These are phyloP conservation scores for Calliopsis andreniformis DNA, from an alignment of 1,140 invertebrate genomes.

Conservation along the genomic window DNA sequence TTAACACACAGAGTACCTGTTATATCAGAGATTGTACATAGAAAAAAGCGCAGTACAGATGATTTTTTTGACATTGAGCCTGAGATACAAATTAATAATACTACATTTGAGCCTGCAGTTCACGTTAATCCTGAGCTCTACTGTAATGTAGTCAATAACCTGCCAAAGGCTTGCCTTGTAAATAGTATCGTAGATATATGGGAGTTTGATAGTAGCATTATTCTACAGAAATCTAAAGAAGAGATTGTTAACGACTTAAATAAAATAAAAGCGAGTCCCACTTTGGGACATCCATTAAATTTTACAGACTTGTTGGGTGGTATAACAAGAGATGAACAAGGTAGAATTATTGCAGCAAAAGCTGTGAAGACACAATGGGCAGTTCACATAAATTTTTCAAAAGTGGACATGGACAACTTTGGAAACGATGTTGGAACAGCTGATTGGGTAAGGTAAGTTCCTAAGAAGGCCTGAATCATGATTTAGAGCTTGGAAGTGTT, in stretches of 20 bases:
- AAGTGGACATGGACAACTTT: constrained; percentile 84
- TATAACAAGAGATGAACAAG: constrained; percentile 82
- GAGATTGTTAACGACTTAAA: constrained; percentile 86
- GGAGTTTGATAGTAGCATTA: constrained; percentile 83
- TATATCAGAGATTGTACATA: constrained; percentile 60
- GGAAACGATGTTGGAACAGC: constrained; percentile 88
- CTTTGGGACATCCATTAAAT: constrained; percentile 85
- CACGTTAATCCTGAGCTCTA: constrained; percentile 82
- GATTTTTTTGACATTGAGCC: constrained; percentile 75
- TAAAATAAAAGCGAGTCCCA: constrained; percentile 83
- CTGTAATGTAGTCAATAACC: constrained; percentile 82
- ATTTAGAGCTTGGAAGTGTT: constrained; percentile 27
- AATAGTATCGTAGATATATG: constrained; percentile 88
- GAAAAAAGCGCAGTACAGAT: constrained; percentile 65
- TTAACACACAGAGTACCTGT: constrained; percentile 72
- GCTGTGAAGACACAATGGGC: constrained; percentile 85
- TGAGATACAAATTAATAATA: constrained; percentile 52
- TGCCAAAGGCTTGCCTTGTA: constrained; percentile 84
- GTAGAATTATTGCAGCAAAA: constrained; percentile 85
- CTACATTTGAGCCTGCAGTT: constrained; percentile 81
- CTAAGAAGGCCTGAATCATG: constrained; percentile 52
- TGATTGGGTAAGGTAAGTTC: constrained; percentile 84
- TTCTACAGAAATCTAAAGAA: constrained; percentile 82
- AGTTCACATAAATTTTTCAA: constrained; percentile 85
- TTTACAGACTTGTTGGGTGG: constrained; percentile 86